phyloP scores from a whole-genome alignment of 2,888 invertebrate species.

The Aphrophora alni region DNA sequence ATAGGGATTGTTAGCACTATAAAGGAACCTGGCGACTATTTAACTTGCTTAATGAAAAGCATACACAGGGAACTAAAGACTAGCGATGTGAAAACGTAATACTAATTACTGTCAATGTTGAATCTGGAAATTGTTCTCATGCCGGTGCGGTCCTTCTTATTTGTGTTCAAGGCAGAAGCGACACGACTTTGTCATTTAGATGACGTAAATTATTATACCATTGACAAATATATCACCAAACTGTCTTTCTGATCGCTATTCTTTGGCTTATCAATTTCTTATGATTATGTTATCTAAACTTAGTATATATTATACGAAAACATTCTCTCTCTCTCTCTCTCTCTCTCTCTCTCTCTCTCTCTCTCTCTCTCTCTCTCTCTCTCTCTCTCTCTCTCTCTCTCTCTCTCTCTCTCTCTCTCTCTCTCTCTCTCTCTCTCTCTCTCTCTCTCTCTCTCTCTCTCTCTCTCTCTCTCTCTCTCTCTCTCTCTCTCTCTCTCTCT shows the following conservation, averaged over 20 bases:
- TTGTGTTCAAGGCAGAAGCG: background rate
- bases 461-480: slow-evolving; percentile 32
- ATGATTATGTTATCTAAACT: no score
- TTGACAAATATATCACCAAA: no score
- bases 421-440: slow-evolving; percentile 32
- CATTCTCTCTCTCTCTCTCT: slow-evolving; percentile 19
- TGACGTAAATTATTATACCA: no score
- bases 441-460: slow-evolving; percentile 32
- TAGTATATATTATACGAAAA: no score
- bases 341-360: slow-evolving; percentile 32
- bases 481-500: slow-evolving; percentile 32
- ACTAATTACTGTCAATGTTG: background rate
- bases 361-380: slow-evolving; percentile 32
- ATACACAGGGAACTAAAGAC: background rate
- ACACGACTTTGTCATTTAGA: no score
- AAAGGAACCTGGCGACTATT: background rate
- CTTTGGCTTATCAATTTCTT: no score
- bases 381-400: slow-evolving; percentile 32
- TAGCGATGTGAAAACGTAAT: background rate
- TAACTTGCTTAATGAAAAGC: background rate
- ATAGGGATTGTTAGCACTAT: no score
- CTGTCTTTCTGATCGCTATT: no score
- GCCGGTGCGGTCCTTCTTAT: background rate
- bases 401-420: slow-evolving; percentile 32
- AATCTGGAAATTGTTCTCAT: background rate